Evolutionary conservation across 2,888 invertebrate species (phyloP).

Genomic region (Pandemis heparana): DNA sequence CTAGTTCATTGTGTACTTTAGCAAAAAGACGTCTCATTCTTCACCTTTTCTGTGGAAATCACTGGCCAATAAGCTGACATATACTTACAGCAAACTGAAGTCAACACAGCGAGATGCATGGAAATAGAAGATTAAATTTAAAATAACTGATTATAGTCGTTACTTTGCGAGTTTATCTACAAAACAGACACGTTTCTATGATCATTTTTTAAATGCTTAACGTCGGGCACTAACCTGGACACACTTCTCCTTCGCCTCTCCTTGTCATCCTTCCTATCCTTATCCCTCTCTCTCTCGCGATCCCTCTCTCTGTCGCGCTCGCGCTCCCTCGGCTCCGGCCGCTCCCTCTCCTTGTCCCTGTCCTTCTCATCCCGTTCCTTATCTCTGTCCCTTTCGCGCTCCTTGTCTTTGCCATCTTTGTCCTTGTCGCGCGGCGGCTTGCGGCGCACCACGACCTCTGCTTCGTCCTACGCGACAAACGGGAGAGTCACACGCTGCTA

Average conservation of each 20-base stretch:
- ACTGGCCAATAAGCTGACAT: background rate
- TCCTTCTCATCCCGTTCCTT: slow-evolving; percentile 70
- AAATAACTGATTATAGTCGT: background rate
- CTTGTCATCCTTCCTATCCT: slow-evolving; percentile 60
- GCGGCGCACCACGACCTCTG: slow-evolving; percentile 84
- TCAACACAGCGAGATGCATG: slow-evolving; percentile 17
- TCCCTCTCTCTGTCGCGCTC: slow-evolving; percentile 68
- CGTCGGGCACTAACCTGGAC: slow-evolving; percentile 53
- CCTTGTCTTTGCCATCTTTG: slow-evolving; percentile 67
- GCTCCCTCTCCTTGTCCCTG: slow-evolving; percentile 71
- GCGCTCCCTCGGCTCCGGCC: slow-evolving; percentile 49
- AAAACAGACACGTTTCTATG: too few relatives aligned
- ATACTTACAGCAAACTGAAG: slow-evolving; percentile 26
- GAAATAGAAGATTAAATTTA: background rate
- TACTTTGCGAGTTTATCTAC: too few relatives aligned
- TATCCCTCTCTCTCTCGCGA: slow-evolving; percentile 87
- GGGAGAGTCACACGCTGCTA: slow-evolving; percentile 21
- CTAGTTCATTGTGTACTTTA: too few relatives aligned
- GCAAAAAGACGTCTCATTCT: too few relatives aligned
- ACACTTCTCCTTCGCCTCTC: slow-evolving; percentile 61
- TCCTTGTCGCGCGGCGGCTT: slow-evolving; percentile 78
- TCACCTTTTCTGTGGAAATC: too few relatives aligned
- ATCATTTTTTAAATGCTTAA: background rate
- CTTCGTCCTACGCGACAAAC: slow-evolving; percentile 87
- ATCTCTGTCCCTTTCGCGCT: slow-evolving; percentile 47